Evolutionary conservation across 92 coral and sea anemone genomes (phyloP), one percentile per base, ranked within the genome.

Genomic region (Parazoanthus darwini): DNA sequence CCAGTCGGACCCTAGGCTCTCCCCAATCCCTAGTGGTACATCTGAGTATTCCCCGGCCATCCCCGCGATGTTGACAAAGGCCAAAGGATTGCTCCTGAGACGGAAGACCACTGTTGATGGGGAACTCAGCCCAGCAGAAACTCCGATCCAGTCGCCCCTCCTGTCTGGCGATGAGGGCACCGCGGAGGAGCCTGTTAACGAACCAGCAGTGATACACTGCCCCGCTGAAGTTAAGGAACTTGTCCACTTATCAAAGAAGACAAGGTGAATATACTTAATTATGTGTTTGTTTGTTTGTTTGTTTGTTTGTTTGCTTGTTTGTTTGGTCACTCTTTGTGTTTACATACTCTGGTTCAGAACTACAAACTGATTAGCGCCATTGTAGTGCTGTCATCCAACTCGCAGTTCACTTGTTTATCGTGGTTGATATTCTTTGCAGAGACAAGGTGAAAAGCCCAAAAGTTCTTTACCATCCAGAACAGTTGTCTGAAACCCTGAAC

Each of bases 361-460:
- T 1, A 9, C 16, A 13, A 51, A 51, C 58, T 51, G 58, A 9
- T 51, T 29, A 63, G 25, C 68, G 14, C 25, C 68, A 3, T 63
- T 63, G 5, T 22, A 2, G 23, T 18, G 0, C 68, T 4, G 68
- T 18, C 68, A 63, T 16, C 25, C 20, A 16, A 63, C 5, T 63
- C 10, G 13, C 68, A 50, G 13, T 50, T 8, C n/a, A 25, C 68
- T 38, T 16, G 20, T 25, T 51, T 25, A 4, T 38, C 50, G 23
- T 0, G 48, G 25, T 8, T 65, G 38, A 6, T 78, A 54, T 68
- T 78, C n/a, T 86, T 88, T 79, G 51, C 89, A 97, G 99, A 71
- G 92, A 88, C 36, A 91, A 94, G 65, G 92, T 94, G 5, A 92
- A 89, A 35, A 88, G 88, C 67, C 92, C 92, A 67, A 86, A 82